Conservation (phyloP, 2,888 invertebrate species). For the Amphimallon solstitiale region DNA sequence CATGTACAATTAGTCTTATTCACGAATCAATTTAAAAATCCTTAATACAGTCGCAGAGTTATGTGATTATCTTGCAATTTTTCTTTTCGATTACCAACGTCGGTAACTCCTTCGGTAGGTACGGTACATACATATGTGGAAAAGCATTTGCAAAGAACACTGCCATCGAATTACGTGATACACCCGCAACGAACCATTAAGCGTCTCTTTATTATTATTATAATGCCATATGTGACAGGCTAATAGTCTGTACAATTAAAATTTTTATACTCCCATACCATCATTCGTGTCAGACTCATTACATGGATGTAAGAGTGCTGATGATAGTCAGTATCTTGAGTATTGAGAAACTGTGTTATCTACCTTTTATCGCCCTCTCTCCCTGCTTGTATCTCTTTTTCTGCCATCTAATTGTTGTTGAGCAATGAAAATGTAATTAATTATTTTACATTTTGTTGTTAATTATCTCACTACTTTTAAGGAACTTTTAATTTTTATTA, state of each 20-base stretch:
- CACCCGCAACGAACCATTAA: conserved; percentile 21
- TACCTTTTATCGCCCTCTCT: background rate
- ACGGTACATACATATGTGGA: background rate
- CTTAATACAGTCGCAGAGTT: background rate
- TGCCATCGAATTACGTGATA: conserved; percentile 1
- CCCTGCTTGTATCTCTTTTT: background rate
- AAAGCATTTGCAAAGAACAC: background rate
- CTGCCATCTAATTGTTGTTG: conserved; percentile 21
- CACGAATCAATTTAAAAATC: background rate
- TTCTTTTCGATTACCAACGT: background rate
- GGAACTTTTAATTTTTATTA: background rate
- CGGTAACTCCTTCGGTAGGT: background rate
- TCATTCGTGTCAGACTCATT: background rate
- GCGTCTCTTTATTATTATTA: conserved; percentile 24
- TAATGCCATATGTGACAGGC: conserved; percentile 37
- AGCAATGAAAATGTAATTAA: conserved; percentile 24
- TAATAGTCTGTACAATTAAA: conserved; percentile 43
- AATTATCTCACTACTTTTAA: background rate
- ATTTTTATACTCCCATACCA: conserved; percentile 39
- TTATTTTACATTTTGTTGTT: conserved; percentile 20
- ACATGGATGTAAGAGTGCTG: background rate
- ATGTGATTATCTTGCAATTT: background rate
- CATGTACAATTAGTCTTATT: background rate
- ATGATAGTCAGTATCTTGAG: background rate
- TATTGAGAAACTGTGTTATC: background rate